phyloP scores from a whole-genome alignment of 1,140 invertebrate genomes.

The Ceratitis capitata region DNA sequence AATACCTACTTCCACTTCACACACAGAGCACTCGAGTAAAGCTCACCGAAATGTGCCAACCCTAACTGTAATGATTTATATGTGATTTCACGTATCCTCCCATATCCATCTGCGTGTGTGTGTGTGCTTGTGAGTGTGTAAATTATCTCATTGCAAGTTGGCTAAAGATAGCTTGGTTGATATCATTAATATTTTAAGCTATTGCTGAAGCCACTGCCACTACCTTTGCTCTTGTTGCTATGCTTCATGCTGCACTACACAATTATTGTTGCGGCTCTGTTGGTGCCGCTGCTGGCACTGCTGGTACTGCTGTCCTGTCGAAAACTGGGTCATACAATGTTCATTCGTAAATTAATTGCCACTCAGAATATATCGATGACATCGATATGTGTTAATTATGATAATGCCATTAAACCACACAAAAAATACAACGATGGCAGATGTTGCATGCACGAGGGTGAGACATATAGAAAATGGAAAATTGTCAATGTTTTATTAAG shows the following conservation, averaged over 20 bases:
- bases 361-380: constrained; percentile 28
- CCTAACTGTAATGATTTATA: neutral
- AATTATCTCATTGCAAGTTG: neutral
- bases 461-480: neutral
- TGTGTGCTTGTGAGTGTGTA: neutral
- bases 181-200: neutral
- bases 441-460: too few relatives aligned
- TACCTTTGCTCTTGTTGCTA: too few relatives aligned
- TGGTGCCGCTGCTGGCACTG: neutral
- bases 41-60: neutral
- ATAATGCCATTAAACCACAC: constrained; percentile 4
- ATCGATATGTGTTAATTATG: constrained; percentile 33
- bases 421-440: neutral
- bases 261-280: neutral
- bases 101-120: neutral
- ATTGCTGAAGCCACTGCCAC: too few relatives aligned
- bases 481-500: neutral
- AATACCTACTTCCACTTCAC: too few relatives aligned
- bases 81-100: too few relatives aligned
- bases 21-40: too few relatives aligned
- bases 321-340: constrained; percentile 28
- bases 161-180: neutral
- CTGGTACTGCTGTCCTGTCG: too few relatives aligned
- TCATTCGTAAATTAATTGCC: constrained; percentile 24
- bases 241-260: neutral